Percentiles rank a stretch among this genome's conserved stretches.
Evolutionary conservation across 2,113 vertebrate species (phyloP).

Genomic region (Protobothrops flavoviridis): DNA sequence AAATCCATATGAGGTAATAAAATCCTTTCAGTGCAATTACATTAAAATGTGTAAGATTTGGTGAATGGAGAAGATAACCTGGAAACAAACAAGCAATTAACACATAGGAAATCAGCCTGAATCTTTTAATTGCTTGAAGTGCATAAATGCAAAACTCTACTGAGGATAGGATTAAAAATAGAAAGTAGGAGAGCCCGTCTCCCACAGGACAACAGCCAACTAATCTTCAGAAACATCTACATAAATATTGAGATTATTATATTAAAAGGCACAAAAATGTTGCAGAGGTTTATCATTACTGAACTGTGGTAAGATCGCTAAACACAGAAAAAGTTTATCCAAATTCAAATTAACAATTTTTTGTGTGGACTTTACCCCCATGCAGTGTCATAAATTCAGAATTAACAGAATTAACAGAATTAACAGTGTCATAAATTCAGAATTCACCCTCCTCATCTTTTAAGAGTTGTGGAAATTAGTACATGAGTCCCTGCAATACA

Average conservation of each 20-base stretch:
- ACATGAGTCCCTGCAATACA: not conserved
- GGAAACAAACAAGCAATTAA: not conserved
- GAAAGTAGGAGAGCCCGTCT: not conserved
- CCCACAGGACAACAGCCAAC: not conserved
- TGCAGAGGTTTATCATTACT: not conserved
- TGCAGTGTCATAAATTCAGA: not conserved
- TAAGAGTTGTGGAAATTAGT: not conserved
- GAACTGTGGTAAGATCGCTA: not conserved
- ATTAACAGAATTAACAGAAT: not conserved
- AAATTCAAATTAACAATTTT: not conserved
- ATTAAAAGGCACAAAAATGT: not conserved
- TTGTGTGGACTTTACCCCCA: not conserved
- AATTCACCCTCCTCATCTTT: not conserved
- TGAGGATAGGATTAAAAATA: not conserved
- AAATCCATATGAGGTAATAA: not conserved
- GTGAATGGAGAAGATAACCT: not conserved
- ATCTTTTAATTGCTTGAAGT: not conserved
- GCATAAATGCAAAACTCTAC: not conserved
- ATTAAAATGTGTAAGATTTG: not conserved
- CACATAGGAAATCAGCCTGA: not conserved
- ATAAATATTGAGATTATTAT: not conserved
- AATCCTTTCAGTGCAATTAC: not conserved
- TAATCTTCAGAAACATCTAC: not conserved
- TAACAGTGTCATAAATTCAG: not conserved
- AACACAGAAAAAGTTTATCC: not conserved